Base-by-base conservation (phyloP, 2,888 invertebrate species). In the Lycaena phlaeas region DNA sequence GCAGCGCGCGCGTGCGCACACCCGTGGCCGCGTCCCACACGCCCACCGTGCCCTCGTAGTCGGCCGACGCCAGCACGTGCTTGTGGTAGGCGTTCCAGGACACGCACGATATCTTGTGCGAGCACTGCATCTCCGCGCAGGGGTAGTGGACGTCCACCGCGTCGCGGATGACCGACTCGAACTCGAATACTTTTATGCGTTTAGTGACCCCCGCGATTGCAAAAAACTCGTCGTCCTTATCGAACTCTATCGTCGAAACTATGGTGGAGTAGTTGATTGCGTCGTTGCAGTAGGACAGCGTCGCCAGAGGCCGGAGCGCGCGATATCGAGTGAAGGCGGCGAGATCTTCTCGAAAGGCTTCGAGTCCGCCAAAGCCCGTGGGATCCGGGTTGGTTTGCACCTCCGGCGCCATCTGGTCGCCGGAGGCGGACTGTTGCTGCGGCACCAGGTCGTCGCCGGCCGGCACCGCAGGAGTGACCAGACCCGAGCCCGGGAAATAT, bases 121-220 rank as follows among this genome's bases (percentile, higher is more conserved):
- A 89, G 56, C 95, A 96, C 44, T 92, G 86, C 93, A 97, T 96
- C 79, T 97, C 96, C 5, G 91, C 89, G 62, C 92, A 90, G 5
- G 97, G 96, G 78, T 96, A 96, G 77, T 97, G 96, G 49, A 96
- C 92, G 69, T 95, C 95, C 11, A 96, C 93, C 1, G 91, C 89
- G 69, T 95, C 95, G 34, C 92, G 87, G 30, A 96, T 89, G 27
- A 96, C 95, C 17, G 91, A 88, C 28, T 90, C 89, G 73, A 94
- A 97, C 68, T 97, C 96, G 75, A 94, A 97, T 38, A 95, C 92
- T 85, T 97, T 97, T 43, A 97, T 97, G 46, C 95, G 89, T 68
- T 95, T 96, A 0, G 96, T 96, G 7, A 97, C 96, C 2, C 97
- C 97, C 22, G 97, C 97, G 54, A 97, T 96, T 0, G 97, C 97